phyloP scores from a whole-genome alignment of 2,888 invertebrate genomes.

The Eurytoma adleriae region DNA sequence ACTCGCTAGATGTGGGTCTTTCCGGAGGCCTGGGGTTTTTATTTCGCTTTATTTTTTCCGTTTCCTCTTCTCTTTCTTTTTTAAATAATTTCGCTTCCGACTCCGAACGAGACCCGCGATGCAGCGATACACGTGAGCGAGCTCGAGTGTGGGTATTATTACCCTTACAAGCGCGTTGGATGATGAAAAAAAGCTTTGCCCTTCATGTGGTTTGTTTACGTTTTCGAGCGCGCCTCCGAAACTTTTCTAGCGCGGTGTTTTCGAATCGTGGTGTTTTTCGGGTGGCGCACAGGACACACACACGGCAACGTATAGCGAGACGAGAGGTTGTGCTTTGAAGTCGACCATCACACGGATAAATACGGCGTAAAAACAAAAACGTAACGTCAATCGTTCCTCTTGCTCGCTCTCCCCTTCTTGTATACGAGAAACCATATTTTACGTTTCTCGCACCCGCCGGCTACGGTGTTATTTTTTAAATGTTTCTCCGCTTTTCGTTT shows the following conservation, averaged over 20 bases:
- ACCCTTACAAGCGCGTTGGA: neutral
- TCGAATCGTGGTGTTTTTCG: slow-evolving; percentile 4
- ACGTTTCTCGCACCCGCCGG: neutral
- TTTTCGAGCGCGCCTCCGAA: slow-evolving; percentile 5
- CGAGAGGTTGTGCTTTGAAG: slow-evolving; percentile 35
- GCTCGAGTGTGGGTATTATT: neutral
- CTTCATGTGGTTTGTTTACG: slow-evolving; percentile 47
- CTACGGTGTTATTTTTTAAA: neutral
- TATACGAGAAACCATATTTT: neutral
- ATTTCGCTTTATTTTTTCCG: neutral
- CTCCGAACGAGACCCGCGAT: neutral
- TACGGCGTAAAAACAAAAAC: slow-evolving; percentile 46
- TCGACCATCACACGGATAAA: slow-evolving; percentile 22
- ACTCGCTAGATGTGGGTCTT: neutral
- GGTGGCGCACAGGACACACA: neutral
- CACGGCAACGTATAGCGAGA: neutral
- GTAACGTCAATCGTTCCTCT: slow-evolving; percentile 25
- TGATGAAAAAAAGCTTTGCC: slow-evolving; percentile 28
- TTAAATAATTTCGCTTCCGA: neutral
- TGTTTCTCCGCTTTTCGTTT: neutral
- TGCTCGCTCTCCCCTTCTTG: neutral
- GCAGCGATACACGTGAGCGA: neutral
- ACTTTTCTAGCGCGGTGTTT: slow-evolving; percentile 41
- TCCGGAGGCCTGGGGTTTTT: neutral
- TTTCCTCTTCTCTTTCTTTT: neutral